Conservation (phyloP, 2,797 vertebrate genomes). For the Buphagus erythrorhynchus region DNA sequence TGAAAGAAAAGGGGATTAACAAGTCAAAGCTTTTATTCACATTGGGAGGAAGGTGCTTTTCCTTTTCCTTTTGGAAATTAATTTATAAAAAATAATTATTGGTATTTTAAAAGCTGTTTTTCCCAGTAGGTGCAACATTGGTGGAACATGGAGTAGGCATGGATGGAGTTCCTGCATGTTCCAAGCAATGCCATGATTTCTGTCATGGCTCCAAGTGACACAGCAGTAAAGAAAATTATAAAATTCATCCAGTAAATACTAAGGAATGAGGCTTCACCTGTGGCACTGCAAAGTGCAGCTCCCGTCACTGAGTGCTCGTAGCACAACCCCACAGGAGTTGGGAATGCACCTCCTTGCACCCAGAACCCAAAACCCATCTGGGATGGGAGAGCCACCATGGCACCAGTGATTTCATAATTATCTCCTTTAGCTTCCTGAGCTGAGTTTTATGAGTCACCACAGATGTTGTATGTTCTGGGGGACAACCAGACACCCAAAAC, state of each 20-base stretch:
- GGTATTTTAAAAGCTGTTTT: not conserved
- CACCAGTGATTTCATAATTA: rapidly evolving
- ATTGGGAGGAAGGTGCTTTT: rapidly evolving
- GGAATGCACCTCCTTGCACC: not conserved
- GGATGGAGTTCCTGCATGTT: not conserved
- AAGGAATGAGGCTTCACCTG: not conserved
- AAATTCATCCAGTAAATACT: rapidly evolving
- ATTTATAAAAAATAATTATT: rapidly evolving
- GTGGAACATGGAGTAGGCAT: rapidly evolving
- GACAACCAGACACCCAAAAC: constrained; percentile 18
- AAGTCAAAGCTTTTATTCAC: not conserved
- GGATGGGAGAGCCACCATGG: rapidly evolving
- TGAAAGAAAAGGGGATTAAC: not conserved
- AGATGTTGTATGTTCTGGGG: not conserved
- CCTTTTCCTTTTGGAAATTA: not conserved
- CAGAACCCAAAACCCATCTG: not conserved
- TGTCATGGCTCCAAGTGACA: not conserved
- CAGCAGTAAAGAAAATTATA: rapidly evolving
- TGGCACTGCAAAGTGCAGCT: rapidly evolving
- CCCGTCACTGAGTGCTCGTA: rapidly evolving
- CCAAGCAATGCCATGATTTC: rapidly evolving
- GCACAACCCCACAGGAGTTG: rapidly evolving
- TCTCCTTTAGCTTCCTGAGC: not conserved
- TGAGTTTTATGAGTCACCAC: not conserved
- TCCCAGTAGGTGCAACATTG: rapidly evolving